Percentiles rank a stretch among this genome's conserved stretches.
These are phyloP conservation scores for Eurytoma californica DNA, from an alignment of 2,888 invertebrate species.

Conservation along the genomic window DNA sequence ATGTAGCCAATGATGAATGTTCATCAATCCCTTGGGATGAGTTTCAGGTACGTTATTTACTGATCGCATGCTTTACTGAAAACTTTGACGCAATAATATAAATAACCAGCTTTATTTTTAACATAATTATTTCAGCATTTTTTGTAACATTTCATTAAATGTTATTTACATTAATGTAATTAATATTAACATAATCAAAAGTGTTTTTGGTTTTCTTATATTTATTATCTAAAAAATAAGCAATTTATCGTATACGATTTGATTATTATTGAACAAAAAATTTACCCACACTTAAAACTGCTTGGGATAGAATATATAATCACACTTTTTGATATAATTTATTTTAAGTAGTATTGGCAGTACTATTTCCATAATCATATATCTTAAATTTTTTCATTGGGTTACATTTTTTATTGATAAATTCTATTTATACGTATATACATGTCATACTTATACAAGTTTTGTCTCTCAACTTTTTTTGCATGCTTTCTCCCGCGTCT, in stretches of 20 bases:
- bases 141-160: slow-evolving; percentile 42
- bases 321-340: slow-evolving; percentile 40
- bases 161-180: slow-evolving; percentile 31
- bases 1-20: slow-evolving; percentile 88
- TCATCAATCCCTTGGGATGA: slow-evolving; percentile 94
- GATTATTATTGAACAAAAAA: slow-evolving; percentile 17
- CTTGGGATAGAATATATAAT: slow-evolving; percentile 40
- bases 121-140: slow-evolving; percentile 43
- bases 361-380: slow-evolving; percentile 27
- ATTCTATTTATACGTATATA: slow-evolving; percentile 59
- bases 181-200: slow-evolving; percentile 23
- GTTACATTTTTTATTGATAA: slow-evolving; percentile 41
- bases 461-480: slow-evolving; percentile 77
- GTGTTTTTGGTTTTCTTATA: slow-evolving; percentile 41
- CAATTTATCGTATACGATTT: slow-evolving; percentile 32
- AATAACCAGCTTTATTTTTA: slow-evolving; percentile 42
- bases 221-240: slow-evolving; percentile 10
- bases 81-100: slow-evolving; percentile 19
- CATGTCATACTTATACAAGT: slow-evolving; percentile 68
- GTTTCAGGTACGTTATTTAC: slow-evolving; percentile 84
- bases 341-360: slow-evolving; percentile 41
- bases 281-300: slow-evolving; percentile 37
- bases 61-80: slow-evolving; percentile 2
- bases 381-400: slow-evolving; percentile 26
- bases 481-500: slow-evolving; percentile 82